Percentiles rank a stretch among this genome's conserved stretches.
phyloP scores from a whole-genome alignment of 2,797 vertebrate genomes.

The Dallia pectoralis region DNA sequence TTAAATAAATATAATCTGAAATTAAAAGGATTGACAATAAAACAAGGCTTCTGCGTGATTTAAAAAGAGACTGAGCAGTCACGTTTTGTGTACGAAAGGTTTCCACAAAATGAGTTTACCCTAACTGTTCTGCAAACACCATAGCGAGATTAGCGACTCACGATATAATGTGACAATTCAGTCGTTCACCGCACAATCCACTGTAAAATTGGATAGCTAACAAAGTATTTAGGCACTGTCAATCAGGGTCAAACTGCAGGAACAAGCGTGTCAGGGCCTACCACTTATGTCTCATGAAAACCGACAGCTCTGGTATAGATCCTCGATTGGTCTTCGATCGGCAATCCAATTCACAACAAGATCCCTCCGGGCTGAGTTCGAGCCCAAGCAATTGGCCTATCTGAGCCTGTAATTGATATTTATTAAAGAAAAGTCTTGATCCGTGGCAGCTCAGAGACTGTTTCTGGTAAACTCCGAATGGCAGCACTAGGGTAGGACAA shows the following conservation, averaged over 20 bases:
- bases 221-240: constrained; percentile 52
- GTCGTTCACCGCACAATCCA: background rate
- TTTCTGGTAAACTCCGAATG: constrained; percentile 23
- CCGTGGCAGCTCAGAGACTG: constrained; percentile 45
- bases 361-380: constrained; percentile 46
- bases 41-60: too few relatives aligned
- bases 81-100: constrained; percentile 12
- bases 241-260: constrained; percentile 56
- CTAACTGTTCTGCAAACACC: constrained; percentile 39
- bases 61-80: background rate
- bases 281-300: constrained; percentile 44
- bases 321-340: constrained; percentile 52
- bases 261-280: constrained; percentile 58
- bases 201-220: constrained; percentile 31
- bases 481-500: constrained; percentile 10
- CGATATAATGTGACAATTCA: constrained; percentile 23
- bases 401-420: constrained; percentile 65
- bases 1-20: constrained; percentile 28
- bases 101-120: constrained; percentile 34
- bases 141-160: constrained; percentile 14
- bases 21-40: background rate
- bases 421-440: constrained; percentile 55
- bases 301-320: constrained; percentile 44
- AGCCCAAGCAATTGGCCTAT: constrained; percentile 45
- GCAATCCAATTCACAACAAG: constrained; percentile 58